Conservation (phyloP, 2,113 vertebrate genomes). For the Holacanthus passer region DNA sequence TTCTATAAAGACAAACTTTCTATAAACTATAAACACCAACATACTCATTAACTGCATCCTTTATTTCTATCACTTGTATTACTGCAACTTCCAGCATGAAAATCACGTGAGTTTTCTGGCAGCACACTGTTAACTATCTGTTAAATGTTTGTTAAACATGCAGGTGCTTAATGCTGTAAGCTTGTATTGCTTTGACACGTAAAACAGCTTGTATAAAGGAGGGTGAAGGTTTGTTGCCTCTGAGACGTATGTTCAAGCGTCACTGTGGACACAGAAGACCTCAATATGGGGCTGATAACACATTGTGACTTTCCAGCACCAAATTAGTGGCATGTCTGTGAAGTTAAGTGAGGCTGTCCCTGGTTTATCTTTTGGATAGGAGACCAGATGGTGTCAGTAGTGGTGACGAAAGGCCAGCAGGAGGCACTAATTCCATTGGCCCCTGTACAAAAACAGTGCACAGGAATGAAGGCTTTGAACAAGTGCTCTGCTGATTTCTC, state of each 20-base stretch:
- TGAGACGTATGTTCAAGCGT: neutral
- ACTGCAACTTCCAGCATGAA: too few species aligned
- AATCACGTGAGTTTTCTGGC: neutral
- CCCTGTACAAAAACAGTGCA: slow-evolving; percentile 34
- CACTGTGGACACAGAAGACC: neutral
- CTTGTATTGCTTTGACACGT: neutral
- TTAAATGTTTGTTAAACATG: slow-evolving; percentile 11
- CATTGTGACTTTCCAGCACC: slow-evolving; percentile 21
- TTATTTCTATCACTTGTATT: neutral
- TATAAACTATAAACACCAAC: neutral
- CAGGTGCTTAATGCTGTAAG: neutral
- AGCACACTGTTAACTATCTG: neutral
- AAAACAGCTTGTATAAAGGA: neutral
- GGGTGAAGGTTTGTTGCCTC: neutral
- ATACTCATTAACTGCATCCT: neutral
- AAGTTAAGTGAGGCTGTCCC: slow-evolving; percentile 52
- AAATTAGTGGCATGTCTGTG: slow-evolving; percentile 31
- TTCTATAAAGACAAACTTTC: neutral
- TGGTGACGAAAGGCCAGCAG: slow-evolving; percentile 71
- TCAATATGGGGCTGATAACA: neutral
- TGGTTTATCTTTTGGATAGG: slow-evolving; percentile 63
- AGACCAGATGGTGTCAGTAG: slow-evolving; percentile 71
- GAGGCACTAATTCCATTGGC: slow-evolving; percentile 71
- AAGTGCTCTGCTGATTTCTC: neutral
- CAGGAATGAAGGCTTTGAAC: slow-evolving; percentile 17